Evolutionary conservation across 2,888 invertebrate species (phyloP).

Genomic region (Boloria euphrosyne): DNA sequence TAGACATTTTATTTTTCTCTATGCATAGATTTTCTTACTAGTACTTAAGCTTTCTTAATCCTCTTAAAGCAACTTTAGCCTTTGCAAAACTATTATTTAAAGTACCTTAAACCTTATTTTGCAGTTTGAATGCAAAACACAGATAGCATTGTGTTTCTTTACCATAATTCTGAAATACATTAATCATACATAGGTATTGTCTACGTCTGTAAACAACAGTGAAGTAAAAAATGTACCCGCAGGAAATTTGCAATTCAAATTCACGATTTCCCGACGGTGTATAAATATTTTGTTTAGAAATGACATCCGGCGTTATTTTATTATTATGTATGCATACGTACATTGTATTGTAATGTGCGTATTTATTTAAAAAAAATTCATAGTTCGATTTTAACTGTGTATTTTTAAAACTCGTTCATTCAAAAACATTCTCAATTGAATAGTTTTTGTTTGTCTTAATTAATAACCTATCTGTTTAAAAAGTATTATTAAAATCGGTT

Average conservation of each 20-base stretch:
- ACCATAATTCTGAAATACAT: background rate
- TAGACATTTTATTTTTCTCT: no score
- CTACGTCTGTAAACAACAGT: conserved; percentile 24
- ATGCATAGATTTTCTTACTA: no score
- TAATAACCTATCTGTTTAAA: no score
- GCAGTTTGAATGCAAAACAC: background rate
- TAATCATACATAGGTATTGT: conserved; percentile 18
- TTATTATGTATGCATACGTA: conserved; percentile 2
- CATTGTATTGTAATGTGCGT: background rate
- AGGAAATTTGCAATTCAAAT: conserved; percentile 42
- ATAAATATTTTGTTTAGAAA: conserved; percentile 35
- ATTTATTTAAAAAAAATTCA: background rate
- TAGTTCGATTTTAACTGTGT: background rate
- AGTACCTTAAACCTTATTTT: background rate
- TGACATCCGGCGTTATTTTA: conserved; percentile 19
- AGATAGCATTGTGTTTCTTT: background rate
- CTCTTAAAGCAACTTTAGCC: no score
- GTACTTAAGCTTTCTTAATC: no score
- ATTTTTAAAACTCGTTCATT: background rate
- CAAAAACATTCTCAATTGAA: background rate
- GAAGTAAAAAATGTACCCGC: conserved; percentile 33
- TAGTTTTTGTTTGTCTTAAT: no score
- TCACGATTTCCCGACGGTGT: conserved; percentile 38
- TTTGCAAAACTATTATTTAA: no score
- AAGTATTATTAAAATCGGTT: background rate